Percentiles rank a stretch among this genome's conserved stretches.
Conservation (phyloP, 2,113 vertebrate genomes). For the Parotia lawesii region DNA sequence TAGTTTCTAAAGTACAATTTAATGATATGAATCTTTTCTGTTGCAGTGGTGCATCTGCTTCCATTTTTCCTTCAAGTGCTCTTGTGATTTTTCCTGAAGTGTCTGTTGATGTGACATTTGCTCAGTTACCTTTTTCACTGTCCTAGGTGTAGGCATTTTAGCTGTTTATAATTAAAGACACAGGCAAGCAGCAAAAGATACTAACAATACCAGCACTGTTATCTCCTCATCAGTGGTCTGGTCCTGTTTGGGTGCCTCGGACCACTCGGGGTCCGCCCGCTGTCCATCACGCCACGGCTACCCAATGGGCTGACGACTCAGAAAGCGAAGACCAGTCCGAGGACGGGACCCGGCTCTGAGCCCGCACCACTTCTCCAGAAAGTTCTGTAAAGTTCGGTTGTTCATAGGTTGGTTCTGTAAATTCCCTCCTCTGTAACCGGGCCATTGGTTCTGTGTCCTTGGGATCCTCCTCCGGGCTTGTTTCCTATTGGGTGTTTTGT, state of each 20-base stretch:
- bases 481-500: too few species aligned
- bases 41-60: slow-evolving; percentile 34
- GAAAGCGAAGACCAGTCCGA: too few species aligned
- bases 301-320: too few species aligned
- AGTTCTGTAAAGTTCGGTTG: too few species aligned
- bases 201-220: not conserved
- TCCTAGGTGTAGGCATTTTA: slow-evolving; percentile 48
- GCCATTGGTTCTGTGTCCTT: too few species aligned
- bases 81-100: slow-evolving; percentile 58
- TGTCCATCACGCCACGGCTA: too few species aligned
- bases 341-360: too few species aligned
- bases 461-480: too few species aligned
- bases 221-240: not conserved
- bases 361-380: too few species aligned
- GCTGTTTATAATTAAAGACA: slow-evolving; percentile 58
- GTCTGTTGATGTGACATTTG: slow-evolving; percentile 58
- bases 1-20: slow-evolving; percentile 40
- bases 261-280: too few species aligned
- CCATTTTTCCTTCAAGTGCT: slow-evolving; percentile 51
- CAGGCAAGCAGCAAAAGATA: slow-evolving; percentile 13
- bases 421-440: too few species aligned
- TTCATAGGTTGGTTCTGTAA: too few species aligned
- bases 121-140: slow-evolving; percentile 58
- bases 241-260: not conserved
- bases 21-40: slow-evolving; percentile 39